phyloP scores from a whole-genome alignment of 1,140 invertebrate species.

The Delia radicum region DNA sequence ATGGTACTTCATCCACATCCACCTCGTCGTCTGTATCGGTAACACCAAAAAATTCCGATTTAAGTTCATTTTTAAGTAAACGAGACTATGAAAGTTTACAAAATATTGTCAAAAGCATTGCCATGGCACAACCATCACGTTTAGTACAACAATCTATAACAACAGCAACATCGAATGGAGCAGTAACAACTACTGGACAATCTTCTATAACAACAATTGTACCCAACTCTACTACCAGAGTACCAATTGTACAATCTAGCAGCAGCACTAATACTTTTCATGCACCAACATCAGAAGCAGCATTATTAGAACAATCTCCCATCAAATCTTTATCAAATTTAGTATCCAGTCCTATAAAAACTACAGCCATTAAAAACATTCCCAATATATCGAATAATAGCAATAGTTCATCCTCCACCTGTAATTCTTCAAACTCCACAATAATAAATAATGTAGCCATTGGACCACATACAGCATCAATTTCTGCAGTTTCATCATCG shows the following conservation, averaged over 20 bases:
- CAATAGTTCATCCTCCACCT: background rate
- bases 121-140: constrained; percentile 32
- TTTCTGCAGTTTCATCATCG: background rate
- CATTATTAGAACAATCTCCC: constrained; percentile 59
- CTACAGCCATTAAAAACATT: constrained; percentile 50
- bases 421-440: background rate
- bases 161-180: background rate
- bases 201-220: constrained; percentile 3
- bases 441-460: constrained; percentile 13
- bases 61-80: constrained; percentile 57
- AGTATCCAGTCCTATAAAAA: constrained; percentile 61
- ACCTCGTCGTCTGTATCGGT: background rate
- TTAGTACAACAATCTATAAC: background rate
- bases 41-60: constrained; percentile 36
- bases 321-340: constrained; percentile 65
- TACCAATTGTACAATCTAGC: background rate
- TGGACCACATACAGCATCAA: constrained; percentile 17
- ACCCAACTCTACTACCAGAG: constrained; percentile 3
- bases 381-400: constrained; percentile 41
- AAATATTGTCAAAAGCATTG: constrained; percentile 56
- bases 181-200: background rate
- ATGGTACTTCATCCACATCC: constrained; percentile 39
- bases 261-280: constrained; percentile 47
- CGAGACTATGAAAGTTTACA: constrained; percentile 61
- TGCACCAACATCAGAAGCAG: constrained; percentile 56